Evolutionary conservation across 2,888 invertebrate species (phyloP), one percentile per base, ranked within the genome.

Genomic region (Athetis lepigone): DNA sequence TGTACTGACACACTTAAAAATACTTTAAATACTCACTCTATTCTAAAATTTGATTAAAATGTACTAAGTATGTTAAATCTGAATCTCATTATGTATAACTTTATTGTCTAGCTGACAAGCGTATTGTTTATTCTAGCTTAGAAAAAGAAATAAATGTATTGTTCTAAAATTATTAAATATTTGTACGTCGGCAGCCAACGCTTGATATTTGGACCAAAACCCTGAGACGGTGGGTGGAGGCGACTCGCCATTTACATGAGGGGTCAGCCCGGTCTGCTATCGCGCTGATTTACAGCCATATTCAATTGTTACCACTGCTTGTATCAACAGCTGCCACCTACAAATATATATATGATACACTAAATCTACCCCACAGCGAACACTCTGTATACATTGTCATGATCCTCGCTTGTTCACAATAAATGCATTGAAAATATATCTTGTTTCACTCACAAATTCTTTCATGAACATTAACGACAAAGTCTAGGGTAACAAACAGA

Each of bases 221-320:
- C 78, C 70, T 70, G 82, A 89, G 88, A 84, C 80, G 70, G 80
- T 79, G 85, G 86, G 86, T 81, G 88, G 85, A 85, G 84, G 87
- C 83, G 79, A 83, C 77, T 85, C 74, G 85, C 88, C 88, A 92
- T 92, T 90, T 92, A 90, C 92, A 92, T 92, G 91, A 88, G 88
- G 85, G 91, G 92, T 92, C 90, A 92, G 87, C 83, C 83, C 83
- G 82, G 82, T 46, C 81, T 80, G 86, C 89, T 92, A 92, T 93
- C 92, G 89, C 85, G 65, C 88, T 93, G 93, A 94, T 94, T 93
- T 94, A 94, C 90, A 86, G 81, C 90, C 88, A 88, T 90, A 93
- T 93, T 94, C 93, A 93, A 94, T 94, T 94, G 93, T 92, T 88
- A 86, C 89, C 87, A 84, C 84, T 85, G 88, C 88, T 90, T 90